Evolutionary conservation across 2,797 vertebrate genomes (phyloP), one percentile per base, ranked within the genome.

Genomic region (Centroberyx gerrardi): DNA sequence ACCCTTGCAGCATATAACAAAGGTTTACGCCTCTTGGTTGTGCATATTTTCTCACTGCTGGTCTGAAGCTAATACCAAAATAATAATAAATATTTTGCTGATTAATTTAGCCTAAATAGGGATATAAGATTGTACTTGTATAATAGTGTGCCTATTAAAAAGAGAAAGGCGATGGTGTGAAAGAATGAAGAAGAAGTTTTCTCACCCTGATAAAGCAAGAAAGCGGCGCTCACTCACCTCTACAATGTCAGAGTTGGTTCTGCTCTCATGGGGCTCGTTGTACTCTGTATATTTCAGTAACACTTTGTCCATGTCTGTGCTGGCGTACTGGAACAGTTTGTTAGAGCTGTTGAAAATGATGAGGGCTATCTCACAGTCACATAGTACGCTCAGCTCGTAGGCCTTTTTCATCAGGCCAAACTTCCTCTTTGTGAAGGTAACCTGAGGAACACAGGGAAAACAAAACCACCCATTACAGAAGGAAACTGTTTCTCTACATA

Each of bases 301-400:
- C 90, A 99, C 98, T 95, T 99, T 99, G 95, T 99, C 98, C 98
- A 99, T 99, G 92, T 99, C 98, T 73, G 98, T 99, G 96, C 98
- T 99, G 91, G 98, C 98, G 63, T 99, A 99, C 93, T 99, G 98
- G 94, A 99, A 99, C 89, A 99, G 96, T 93, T 99, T 99, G 96
- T 99, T 99, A 88, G 98, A 97, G 95, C 98, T 99, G 97, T 99
- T 99, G 96, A 99, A 99, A 95, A 99, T 99, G 95, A 99, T 99
- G 96, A 99, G 97, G 74, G 98, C 98, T 81, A 99, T 99, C 95
- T 99, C 98, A 90, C 98, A 99, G 96, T 99, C 98, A 91, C 98
- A 99, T 74, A 99, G 96, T 89, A 99, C 98, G 86, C 98, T 99
- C 90, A 99, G 95, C 92, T 99, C 98, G 27, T 99, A 99, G 61